These are phyloP conservation scores for Dasysyrphus albostriatus DNA, from an alignment of 2,888 invertebrate species.

Conservation along the genomic window DNA sequence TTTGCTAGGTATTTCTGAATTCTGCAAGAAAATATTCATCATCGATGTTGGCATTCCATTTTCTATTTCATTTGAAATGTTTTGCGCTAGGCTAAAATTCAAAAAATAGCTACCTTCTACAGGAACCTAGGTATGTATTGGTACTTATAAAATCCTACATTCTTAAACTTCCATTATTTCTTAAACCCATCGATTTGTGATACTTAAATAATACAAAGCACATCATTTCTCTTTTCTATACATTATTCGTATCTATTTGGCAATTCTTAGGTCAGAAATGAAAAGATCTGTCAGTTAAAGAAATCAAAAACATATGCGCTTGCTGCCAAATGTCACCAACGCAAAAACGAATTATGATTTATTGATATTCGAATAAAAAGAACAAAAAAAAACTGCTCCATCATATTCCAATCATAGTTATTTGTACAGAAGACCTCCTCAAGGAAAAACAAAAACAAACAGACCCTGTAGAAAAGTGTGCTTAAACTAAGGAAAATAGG, in stretches of 20 bases:
- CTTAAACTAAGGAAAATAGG: conserved; percentile 20
- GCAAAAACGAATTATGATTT: conserved; percentile 61
- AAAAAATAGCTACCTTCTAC: no score
- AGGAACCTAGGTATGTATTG: not conserved
- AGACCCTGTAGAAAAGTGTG: conserved; percentile 58
- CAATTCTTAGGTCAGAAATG: conserved; percentile 5
- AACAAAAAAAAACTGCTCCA: conserved; percentile 54
- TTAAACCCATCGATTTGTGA: conserved; percentile 63
- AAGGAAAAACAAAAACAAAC: conserved; percentile 46
- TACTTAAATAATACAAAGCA: conserved; percentile 43
- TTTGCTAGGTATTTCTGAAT: no score
- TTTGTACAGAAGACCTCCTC: conserved; percentile 52
- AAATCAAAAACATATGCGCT: conserved; percentile 56
- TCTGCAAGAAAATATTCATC: no score
- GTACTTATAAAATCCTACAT: not conserved
- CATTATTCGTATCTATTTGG: conserved; percentile 17
- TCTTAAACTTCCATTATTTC: not conserved
- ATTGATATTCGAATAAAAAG: conserved; percentile 47
- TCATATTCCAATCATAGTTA: conserved; percentile 68
- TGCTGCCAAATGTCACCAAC: conserved; percentile 70
- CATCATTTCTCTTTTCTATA: conserved; percentile 52
- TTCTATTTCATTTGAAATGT: no score
- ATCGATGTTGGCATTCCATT: no score
- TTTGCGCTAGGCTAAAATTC: no score
- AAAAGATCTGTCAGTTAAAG: conserved; percentile 8